phyloP scores from a whole-genome alignment of 2,888 invertebrate species.

The Hymenopus coronatus region DNA sequence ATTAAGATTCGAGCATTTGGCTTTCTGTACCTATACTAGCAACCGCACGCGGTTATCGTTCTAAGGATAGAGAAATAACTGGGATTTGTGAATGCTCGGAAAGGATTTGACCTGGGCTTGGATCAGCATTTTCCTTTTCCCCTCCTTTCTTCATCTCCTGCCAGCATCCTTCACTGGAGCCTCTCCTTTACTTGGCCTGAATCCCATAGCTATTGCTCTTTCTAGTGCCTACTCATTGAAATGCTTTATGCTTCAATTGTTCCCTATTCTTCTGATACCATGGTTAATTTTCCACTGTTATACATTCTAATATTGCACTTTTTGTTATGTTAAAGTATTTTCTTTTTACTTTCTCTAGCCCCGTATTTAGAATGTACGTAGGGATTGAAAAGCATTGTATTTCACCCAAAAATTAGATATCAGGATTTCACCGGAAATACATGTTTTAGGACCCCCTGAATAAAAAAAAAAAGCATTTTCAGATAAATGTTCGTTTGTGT shows the following conservation, averaged over 20 bases:
- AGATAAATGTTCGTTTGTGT: too few species aligned
- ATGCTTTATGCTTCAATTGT: background rate
- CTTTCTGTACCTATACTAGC: background rate
- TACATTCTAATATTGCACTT: too few species aligned
- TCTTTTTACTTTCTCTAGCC: too few species aligned
- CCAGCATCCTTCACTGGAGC: background rate
- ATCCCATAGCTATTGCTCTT: background rate
- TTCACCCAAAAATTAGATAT: too few species aligned
- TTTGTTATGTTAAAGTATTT: too few species aligned
- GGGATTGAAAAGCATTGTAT: too few species aligned
- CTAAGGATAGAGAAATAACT: background rate
- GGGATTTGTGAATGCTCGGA: background rate
- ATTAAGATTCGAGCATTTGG: background rate
- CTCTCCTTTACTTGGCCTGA: background rate
- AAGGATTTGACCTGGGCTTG: background rate
- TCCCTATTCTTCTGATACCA: too few species aligned
- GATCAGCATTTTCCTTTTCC: background rate
- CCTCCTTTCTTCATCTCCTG: background rate
- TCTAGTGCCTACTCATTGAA: background rate
- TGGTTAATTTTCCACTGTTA: too few species aligned
- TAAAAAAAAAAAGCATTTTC: too few species aligned
- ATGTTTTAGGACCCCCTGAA: too few species aligned
- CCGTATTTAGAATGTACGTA: too few species aligned
- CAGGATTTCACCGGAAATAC: too few species aligned
- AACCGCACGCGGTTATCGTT: background rate